Evolutionary conservation across 1,140 invertebrate genomes (phyloP), one percentile per base, ranked within the genome.

Genomic region (Zaprionus kolodkinae): DNA sequence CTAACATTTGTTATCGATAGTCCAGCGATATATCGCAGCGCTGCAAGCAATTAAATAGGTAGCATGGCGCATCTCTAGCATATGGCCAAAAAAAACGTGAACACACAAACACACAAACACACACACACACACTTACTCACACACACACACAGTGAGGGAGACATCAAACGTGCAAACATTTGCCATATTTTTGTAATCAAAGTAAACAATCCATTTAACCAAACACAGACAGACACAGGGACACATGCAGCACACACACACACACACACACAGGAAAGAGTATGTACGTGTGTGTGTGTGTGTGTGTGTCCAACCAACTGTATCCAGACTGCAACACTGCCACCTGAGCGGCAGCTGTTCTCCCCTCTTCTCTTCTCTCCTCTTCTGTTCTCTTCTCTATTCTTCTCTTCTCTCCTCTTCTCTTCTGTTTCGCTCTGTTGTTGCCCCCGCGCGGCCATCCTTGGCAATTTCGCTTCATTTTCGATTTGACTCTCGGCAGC

Each of bases 181-280:
- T 88, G 84, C 84, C 80, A 87, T 87, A 87, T 87, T 87, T 88
- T 87, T 87, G 84, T 87, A 87, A 87, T 87, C 84, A 87, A 87
- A 88, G 84, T 88, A 87, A 87, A 87, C 84, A 87, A 88, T 88
- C 77, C 84, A 87, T 79, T 88, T 83, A 84, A 87, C 80, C 80
- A 86, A 87, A 88, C 84, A 87, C 73, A 73, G 75, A 80, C 64
- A 57, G 75, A 80, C 64, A 59, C 63, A 45, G 38, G 21, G 21
- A 21, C n/a, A 50, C 55, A 63, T 30, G 35, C 17, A 62, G 52
- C 15, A 38, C 13, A 36, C 43, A 61, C 59, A 63, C 52, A 65
- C 40, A 69, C 27, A 38, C 11, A 65, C 67, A 71, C 45, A 21
- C 21, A 21, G 21, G 21, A 21, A 21, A 71, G 71, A 78, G 2